Evolutionary conservation across 2,797 vertebrate genomes (phyloP).

Genomic region (Taenioides sp.): DNA sequence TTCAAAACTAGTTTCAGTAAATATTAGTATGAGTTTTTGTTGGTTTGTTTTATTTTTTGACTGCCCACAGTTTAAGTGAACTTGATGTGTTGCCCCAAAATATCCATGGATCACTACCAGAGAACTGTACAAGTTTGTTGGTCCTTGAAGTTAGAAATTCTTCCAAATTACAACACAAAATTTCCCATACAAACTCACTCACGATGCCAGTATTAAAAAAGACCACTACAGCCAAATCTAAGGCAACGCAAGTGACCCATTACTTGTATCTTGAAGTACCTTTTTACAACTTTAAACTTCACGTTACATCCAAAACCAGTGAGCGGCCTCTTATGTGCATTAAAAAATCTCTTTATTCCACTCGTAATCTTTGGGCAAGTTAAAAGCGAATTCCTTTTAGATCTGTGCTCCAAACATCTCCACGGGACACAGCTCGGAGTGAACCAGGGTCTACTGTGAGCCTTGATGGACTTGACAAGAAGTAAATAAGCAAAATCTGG

Average conservation of each 20-base stretch:
- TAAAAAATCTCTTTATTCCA: constrained; percentile 18
- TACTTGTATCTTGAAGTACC: neutral
- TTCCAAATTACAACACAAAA: neutral
- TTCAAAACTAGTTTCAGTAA: too few species aligned
- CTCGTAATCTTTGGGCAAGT: constrained; percentile 27
- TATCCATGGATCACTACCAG: too few species aligned
- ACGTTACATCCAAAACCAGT: constrained; percentile 12
- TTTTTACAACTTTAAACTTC: constrained; percentile 17
- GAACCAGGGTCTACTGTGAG: constrained; percentile 21
- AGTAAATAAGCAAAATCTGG: constrained; percentile 38
- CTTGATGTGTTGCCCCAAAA: too few species aligned
- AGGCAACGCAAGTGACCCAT: neutral
- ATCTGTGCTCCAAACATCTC: constrained; percentile 27
- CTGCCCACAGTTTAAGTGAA: too few species aligned
- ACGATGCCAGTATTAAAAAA: neutral
- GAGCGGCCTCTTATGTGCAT: constrained; percentile 16
- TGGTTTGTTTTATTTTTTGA: too few species aligned
- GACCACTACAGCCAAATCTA: neutral
- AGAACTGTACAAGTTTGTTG: too few species aligned
- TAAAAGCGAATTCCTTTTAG: constrained; percentile 33
- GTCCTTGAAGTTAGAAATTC: neutral
- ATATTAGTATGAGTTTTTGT: too few species aligned
- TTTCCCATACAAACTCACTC: neutral
- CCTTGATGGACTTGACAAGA: constrained; percentile 34
- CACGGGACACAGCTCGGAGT: constrained; percentile 35